phyloP scores from a whole-genome alignment of 92 coral and sea anemone species.

The Actinernus sp. region DNA sequence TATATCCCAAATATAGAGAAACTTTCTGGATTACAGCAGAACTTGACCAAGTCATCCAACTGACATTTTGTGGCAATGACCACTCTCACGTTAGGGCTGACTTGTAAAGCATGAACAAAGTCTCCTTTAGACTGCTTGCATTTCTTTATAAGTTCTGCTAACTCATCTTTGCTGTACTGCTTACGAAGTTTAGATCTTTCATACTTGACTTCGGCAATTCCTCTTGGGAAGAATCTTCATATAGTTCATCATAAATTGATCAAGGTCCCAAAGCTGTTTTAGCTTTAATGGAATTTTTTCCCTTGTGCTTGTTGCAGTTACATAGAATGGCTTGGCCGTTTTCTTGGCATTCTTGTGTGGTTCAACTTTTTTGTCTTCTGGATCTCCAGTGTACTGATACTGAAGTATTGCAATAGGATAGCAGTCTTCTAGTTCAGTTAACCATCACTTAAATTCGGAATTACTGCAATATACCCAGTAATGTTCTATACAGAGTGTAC shows the following conservation, averaged over 20 bases:
- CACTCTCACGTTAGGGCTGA: conserved; percentile 40
- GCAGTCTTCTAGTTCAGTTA: conserved; percentile 25
- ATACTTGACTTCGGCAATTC: conserved; percentile 36
- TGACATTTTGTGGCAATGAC: conserved; percentile 40
- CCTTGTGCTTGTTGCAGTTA: conserved; percentile 26
- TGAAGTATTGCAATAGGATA: conserved; percentile 37
- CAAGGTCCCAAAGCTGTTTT: conserved; percentile 33
- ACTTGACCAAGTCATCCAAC: conserved; percentile 41
- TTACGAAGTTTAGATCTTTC: conserved; percentile 34
- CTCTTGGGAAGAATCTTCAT: conserved; percentile 40
- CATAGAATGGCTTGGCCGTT: conserved; percentile 11
- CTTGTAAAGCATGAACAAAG: conserved; percentile 40
- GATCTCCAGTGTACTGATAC: conserved; percentile 24
- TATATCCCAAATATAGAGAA: conserved; percentile 35
- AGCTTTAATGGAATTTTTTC: conserved; percentile 22
- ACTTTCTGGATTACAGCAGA: conserved; percentile 29
- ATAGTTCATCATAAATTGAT: conserved; percentile 52
- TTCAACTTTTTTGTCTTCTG: conserved; percentile 12
- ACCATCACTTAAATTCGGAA: conserved; percentile 14
- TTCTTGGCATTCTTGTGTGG: conserved; percentile 45
- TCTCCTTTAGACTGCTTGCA: conserved; percentile 32
- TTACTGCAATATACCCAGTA: conserved; percentile 7
- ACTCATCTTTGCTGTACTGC: conserved; percentile 39
- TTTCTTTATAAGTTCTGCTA: conserved; percentile 48
- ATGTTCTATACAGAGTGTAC: neutral